Percentiles rank a stretch among this genome's conserved stretches.
phyloP scores from a whole-genome alignment of 2,797 vertebrate species.

The Falco biarmicus region DNA sequence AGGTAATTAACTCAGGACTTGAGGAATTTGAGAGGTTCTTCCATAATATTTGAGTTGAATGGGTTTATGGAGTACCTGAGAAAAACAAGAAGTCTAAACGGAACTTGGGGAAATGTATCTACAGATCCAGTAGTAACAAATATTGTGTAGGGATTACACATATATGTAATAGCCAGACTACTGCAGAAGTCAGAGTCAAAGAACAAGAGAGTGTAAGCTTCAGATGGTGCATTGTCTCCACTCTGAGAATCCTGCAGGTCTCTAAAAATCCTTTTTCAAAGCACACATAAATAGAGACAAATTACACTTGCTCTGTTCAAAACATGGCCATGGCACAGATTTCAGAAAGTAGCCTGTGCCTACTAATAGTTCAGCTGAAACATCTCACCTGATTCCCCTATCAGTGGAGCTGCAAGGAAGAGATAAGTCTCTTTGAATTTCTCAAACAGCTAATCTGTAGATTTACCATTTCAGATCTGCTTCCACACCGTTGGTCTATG shows the following conservation, averaged over 20 bases:
- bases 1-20: background rate
- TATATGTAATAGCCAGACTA: background rate
- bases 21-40: background rate
- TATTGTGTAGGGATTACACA: background rate
- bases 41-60: background rate
- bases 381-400: background rate
- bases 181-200: background rate
- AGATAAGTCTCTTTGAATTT: background rate
- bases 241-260: background rate
- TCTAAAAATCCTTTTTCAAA: background rate
- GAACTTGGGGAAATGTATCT: background rate
- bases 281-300: background rate
- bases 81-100: background rate
- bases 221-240: background rate
- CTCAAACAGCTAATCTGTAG: background rate
- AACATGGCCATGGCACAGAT: background rate
- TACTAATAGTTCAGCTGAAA: background rate
- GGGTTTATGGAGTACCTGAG: background rate
- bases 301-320: background rate
- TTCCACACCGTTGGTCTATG: background rate
- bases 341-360: background rate
- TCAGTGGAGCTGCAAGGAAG: background rate
- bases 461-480: background rate
- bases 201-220: background rate
- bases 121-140: background rate